A percentile compares a stretch with the other conserved stretches of the same genome.
Evolutionary conservation across 2,113 vertebrate species (phyloP).

Genomic region (Bubo scandiacus): DNA sequence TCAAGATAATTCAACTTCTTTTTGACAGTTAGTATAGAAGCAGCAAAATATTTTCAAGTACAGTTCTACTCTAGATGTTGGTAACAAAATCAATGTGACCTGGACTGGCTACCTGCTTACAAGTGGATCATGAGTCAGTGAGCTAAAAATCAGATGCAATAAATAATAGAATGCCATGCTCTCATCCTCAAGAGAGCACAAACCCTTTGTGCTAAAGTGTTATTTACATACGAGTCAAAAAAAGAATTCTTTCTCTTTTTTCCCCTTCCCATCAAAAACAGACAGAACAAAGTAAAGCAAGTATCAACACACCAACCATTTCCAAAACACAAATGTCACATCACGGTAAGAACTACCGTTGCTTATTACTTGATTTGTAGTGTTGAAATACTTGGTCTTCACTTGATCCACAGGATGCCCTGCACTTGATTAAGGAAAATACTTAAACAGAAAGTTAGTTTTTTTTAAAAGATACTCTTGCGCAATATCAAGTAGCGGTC

Average conservation of each 20-base stretch:
- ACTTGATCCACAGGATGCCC: neutral
- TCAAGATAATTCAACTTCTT: neutral
- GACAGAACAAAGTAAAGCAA: neutral
- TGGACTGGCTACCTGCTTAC: neutral
- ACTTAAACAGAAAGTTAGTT: neutral
- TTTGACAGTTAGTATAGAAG: neutral
- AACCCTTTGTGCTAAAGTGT: neutral
- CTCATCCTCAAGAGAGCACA: neutral
- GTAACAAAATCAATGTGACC: neutral
- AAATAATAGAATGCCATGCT: neutral
- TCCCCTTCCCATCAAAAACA: neutral
- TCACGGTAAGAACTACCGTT: neutral
- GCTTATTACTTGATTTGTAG: neutral
- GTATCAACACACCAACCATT: neutral
- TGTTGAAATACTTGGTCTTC: neutral
- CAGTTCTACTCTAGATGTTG: neutral
- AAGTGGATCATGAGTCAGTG: neutral
- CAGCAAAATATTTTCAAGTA: neutral
- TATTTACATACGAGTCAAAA: neutral
- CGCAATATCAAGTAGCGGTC: slow-evolving; percentile 84
- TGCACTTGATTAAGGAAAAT: neutral
- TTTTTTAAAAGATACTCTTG: slow-evolving; percentile 81
- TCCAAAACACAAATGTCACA: neutral
- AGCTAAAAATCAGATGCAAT: neutral
- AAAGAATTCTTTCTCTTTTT: neutral